Base-by-base conservation (phyloP, 2,797 vertebrate genomes). In the Podarcis lilfordi region DNA sequence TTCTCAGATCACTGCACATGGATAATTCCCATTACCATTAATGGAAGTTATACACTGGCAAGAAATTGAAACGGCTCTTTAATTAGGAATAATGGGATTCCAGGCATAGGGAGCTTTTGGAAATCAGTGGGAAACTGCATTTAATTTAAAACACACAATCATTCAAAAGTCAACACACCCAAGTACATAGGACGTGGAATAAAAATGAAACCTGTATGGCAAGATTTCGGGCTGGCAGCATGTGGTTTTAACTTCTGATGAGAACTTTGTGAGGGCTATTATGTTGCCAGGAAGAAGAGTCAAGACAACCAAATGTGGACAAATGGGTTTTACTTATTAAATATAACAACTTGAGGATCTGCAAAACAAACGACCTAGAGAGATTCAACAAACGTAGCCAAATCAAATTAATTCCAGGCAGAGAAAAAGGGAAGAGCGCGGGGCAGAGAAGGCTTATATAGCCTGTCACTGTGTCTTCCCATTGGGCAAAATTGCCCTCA, bases 21-120 rank as follows among this genome's bases (percentile, higher is more conserved):
- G n/a, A 92, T 88, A 91, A 92, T 92, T 94, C 75, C 35, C 69
- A 89, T 90, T 93, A 90, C 88, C 84, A 84, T 50, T 82, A 92
- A 92, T 87, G 66, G 4, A 86, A 86, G 21, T 81, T 92, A 91
- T 69, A 15, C 43, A 29, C 27, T 83, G n/a, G 32, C 23, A 90
- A 72, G 85, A 92, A 92, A 91, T 68, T 81, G 88, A 91, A 92
- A 86, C 88, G 88, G 78, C 29, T 91, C 59, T 85, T 27, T 92
- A 91, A 91, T 89, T 94, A 86, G 86, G 87, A 82, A 86, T 91
- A 92, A 89, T 88, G 72, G 88, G 89, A 92, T 13, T 92, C 2
- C 8, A 71, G 13, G 19, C 27, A 80, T 2, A n/a, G 80, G 6
- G 8, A 23, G 9, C 37, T 82, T 35, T 80, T 90, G 61, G 90